Conservation (phyloP, 1,140 invertebrate genomes). For the Pogonognathellus flavescens region DNA sequence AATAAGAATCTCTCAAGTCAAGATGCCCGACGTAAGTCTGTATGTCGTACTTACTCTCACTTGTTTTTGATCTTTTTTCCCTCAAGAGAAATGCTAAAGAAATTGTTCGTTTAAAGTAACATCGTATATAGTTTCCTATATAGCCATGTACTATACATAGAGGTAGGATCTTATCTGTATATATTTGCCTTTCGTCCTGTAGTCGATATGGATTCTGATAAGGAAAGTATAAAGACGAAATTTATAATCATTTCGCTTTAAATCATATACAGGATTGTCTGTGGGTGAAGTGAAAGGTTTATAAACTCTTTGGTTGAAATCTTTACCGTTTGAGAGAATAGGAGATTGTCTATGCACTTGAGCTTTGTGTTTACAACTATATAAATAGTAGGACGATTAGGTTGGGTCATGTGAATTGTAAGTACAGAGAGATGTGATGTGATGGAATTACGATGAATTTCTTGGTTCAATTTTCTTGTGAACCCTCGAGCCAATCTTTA, state of each 20-base stretch:
- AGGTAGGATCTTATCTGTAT: not conserved
- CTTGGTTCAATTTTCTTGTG: slow-evolving; percentile 59
- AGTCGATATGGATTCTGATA: too few species aligned
- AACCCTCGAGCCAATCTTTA: slow-evolving; percentile 55
- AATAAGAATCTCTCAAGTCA: slow-evolving; percentile 39
- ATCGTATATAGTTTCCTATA: not conserved
- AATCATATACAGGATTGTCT: too few species aligned
- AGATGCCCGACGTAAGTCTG: slow-evolving; percentile 1
- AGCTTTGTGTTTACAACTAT: too few species aligned
- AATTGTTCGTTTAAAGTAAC: not conserved
- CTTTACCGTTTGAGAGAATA: too few species aligned
- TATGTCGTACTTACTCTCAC: not conserved
- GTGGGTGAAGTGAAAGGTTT: too few species aligned
- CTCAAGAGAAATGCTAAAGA: slow-evolving; percentile 33
- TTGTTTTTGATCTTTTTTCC: slow-evolving; percentile 58
- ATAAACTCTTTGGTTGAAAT: too few species aligned
- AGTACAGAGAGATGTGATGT: not conserved
- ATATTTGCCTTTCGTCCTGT: not conserved
- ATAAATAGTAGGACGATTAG: too few species aligned
- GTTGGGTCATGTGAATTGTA: not conserved
- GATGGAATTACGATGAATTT: slow-evolving; percentile 56
- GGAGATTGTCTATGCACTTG: too few species aligned
- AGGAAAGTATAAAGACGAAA: too few species aligned
- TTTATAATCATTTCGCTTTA: too few species aligned
- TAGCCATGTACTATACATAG: not conserved